Conservation (phyloP, 2,113 vertebrate species). For the Hiodon tergisus region DNA sequence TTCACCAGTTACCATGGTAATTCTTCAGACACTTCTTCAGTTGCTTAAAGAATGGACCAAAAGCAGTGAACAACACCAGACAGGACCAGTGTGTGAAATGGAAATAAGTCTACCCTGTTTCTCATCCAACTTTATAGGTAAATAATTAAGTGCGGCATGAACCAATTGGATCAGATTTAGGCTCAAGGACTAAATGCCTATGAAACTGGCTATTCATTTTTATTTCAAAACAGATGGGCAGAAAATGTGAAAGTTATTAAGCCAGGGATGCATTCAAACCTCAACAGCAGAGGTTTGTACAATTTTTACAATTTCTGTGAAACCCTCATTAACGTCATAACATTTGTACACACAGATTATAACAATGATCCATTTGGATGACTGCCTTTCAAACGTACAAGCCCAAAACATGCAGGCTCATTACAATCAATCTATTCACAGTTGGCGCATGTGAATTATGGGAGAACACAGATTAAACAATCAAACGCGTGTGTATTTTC, state of each 20-base stretch:
- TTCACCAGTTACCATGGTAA: constrained; percentile 2
- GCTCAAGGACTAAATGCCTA: no score
- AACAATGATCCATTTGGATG: no score
- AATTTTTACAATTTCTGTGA: no score
- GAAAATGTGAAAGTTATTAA: no score
- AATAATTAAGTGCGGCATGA: neutral
- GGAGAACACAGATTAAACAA: neutral
- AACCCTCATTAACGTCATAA: no score
- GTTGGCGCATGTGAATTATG: neutral
- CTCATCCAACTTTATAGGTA: neutral
- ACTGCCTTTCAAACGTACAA: no score
- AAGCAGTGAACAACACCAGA: neutral
- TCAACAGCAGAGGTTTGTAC: no score
- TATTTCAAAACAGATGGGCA: no score
- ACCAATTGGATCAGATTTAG: no score
- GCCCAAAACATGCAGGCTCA: neutral
- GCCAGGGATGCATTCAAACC: no score
- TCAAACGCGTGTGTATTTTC: neutral
- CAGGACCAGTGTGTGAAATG: neutral
- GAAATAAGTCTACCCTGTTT: neutral
- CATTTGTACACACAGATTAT: no score
- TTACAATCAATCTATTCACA: neutral
- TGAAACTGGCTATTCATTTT: no score
- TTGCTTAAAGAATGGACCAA: neutral
- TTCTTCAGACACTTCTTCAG: neutral